Base-by-base conservation (phyloP, 2,888 invertebrate species). In the Tetranychus truncatus region DNA sequence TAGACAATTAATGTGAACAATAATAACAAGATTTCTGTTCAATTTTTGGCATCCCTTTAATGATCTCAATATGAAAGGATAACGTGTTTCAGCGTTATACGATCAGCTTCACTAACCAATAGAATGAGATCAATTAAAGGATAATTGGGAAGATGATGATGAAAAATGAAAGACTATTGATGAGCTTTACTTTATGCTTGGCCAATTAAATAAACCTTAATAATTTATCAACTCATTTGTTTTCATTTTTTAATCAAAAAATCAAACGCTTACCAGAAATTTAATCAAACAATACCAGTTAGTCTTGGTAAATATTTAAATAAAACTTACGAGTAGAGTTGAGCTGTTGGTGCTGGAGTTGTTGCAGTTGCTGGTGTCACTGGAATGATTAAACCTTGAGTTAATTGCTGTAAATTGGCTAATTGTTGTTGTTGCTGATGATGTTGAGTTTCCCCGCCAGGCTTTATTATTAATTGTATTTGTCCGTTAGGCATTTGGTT, bases 401-500 rank as follows among this genome's bases (percentile, higher is more conserved):
- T 55, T 55, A 55, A 55, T 55, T 55, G 55, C 55, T 55, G 55
- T 55, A 55, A 6, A 55, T 55, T 55, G 15, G 55, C 2, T 55
- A 55, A 55, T 55, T 55, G 55, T 55, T 55, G 55, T 15, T 55
- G 55, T 55, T 55, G 55, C 6, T 9, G 15, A 5, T 55, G 11
- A 0, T 15, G 9, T 55, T 9, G 11, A 15, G 55, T 15, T 15
- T 15, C 55, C 1, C 55, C 69, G 11, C 69, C 69, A 6, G 69
- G 34, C 20, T 69, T 69, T 11, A 69, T 72, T 18, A 45, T 72
- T 45, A 72, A 18, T 45, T 72, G 72, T 15, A 45, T 72, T 45
- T 45, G 72, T 72, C 44, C 72, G 15, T 72, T 72, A 34, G 45
- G 45, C 72, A 72, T 45, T 72, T 72, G 44, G 15, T 45, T 72